Evolutionary conservation across 2,113 vertebrate genomes (phyloP).

Genomic region (Leucosticte australis): DNA sequence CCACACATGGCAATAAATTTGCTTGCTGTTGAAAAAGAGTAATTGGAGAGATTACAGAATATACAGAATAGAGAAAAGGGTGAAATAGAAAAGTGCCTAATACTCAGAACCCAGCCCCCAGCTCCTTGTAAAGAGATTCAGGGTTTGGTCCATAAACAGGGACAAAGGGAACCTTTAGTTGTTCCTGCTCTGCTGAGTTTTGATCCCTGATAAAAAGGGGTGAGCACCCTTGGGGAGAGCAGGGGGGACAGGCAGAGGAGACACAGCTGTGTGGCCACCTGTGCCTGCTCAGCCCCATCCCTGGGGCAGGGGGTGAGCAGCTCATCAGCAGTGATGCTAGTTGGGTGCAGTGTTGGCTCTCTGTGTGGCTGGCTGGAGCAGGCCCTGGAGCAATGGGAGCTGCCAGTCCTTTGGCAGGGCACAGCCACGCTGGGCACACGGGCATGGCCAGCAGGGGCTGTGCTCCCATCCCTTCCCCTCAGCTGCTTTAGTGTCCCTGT

Average conservation of each 20-base stretch:
- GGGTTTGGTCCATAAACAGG: background rate
- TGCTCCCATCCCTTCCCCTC: background rate
- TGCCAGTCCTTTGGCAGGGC: constrained; percentile 20
- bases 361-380: background rate
- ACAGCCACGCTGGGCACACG: background rate
- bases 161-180: background rate
- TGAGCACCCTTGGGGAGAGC: background rate
- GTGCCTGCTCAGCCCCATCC: background rate
- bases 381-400: background rate
- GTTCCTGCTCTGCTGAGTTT: background rate
- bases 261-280: fast-evolving
- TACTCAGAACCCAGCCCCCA: background rate
- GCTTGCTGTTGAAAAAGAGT: background rate
- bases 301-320: background rate
- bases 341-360: background rate
- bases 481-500: fast-evolving
- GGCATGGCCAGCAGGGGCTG: background rate
- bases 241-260: background rate
- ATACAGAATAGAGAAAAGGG: background rate
- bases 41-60: background rate
- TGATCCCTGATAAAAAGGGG: background rate
- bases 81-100: background rate
- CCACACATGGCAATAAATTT: background rate
- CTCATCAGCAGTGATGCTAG: background rate
- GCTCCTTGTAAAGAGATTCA: background rate